Evolutionary conservation across 2,113 vertebrate species (phyloP), one percentile per base, ranked within the genome.

Genomic region (rat (Rattus norvegicus)): DNA sequence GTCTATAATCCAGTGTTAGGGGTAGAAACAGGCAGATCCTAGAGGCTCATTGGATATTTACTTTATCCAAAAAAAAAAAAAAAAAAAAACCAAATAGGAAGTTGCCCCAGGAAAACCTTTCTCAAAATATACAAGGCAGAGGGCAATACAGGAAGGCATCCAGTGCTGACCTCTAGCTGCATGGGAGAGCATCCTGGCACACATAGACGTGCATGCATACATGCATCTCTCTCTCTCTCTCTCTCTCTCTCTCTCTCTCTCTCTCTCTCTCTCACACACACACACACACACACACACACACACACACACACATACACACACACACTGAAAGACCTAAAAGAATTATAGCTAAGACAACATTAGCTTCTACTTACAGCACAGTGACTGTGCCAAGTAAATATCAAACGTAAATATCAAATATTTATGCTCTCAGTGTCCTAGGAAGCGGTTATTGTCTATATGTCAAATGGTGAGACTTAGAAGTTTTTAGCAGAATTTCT

Each of bases 401-500:
- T 65, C 67, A 65, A 72, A n/a, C 19, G 70, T 54, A 47, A 54
- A 7, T 70, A 9, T 65, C 67, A 65, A 72, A n/a, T 14, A 70
- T 49, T 8, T 9, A 30, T 49, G 11, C 43, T 90, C 26, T 69
- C 79, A 19, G 43, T 4, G 30, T 63, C 56, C 39, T 65, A 2
- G 8, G 65, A 88, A 26, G 33, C 14, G 67, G 47, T 9, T 77
- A 17, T 61, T 47, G 54, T 33, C 36, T 11, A 13, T 9, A 61
- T 47, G 61, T 76, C 39, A 69, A 56, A 84, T 3, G 30, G 70
- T n/a, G 61, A 65, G 54, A 72, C 19, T 67, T 47, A 30, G 73
- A 88, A 49, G 33, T 28, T 59, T 88, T 95, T 69, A 69, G 26
- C n/a, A 67, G 88, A 91, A 84, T 91, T 36, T 91, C 24, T 84